A percentile compares a stretch with the other conserved stretches of the same genome.
Evolutionary conservation across 1,140 invertebrate species (phyloP).

Genomic region (Megalopta genalis): DNA sequence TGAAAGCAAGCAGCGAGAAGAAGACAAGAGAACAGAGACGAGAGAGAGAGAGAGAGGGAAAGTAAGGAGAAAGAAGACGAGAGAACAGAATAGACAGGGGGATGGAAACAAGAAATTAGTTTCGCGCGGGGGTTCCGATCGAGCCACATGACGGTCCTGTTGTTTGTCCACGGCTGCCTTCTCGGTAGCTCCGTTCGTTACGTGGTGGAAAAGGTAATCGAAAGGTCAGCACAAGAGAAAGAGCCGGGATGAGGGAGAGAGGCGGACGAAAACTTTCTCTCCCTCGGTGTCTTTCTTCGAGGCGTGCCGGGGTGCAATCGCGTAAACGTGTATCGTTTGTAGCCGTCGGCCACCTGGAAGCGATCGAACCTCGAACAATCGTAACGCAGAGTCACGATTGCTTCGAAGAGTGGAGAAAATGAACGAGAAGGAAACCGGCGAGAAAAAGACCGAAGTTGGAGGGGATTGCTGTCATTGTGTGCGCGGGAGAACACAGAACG

Average conservation of each 20-base stretch:
- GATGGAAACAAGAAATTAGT: constrained; percentile 22
- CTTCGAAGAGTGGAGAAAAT: constrained; percentile 51
- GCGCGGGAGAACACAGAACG: constrained; percentile 46
- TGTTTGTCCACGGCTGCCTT: neutral
- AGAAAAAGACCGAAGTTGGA: neutral
- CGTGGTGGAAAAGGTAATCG: constrained; percentile 2
- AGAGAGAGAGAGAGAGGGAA: neutral
- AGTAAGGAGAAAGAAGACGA: neutral
- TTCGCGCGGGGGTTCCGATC: constrained; percentile 6
- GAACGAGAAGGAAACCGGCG: constrained; percentile 29
- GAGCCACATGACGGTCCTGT: neutral
- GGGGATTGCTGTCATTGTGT: constrained; percentile 45
- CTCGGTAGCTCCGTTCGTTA: constrained; percentile 10
- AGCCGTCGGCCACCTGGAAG: constrained; percentile 64
- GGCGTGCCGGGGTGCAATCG: constrained; percentile 31
- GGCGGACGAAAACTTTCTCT: constrained; percentile 19
- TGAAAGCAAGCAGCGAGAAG: no score
- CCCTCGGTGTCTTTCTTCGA: constrained; percentile 21
- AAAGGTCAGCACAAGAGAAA: no score
- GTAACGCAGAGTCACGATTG: constrained; percentile 68
- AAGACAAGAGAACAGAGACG: neutral
- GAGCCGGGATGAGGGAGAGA: neutral
- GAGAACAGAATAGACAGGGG: neutral
- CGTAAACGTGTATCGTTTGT: constrained; percentile 63
- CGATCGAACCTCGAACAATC: constrained; percentile 62